These are phyloP conservation scores for Lycia hirtaria DNA, from an alignment of 2,888 invertebrate genomes.

Conservation along the genomic window DNA sequence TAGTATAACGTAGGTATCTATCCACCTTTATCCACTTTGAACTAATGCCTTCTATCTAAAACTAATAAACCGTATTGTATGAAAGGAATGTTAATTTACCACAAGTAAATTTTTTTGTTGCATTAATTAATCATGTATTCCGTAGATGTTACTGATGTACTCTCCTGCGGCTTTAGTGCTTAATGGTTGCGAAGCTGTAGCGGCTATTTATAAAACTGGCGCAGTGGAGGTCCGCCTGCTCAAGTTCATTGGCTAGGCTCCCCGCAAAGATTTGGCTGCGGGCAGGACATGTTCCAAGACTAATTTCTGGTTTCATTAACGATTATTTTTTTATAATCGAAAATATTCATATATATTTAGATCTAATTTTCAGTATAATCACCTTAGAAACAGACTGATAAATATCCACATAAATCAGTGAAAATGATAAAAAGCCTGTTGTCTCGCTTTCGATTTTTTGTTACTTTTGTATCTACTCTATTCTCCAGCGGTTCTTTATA, in stretches of 20 bases:
- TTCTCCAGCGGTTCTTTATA: neutral
- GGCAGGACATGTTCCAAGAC: conserved; percentile 13
- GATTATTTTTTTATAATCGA: too few relatives aligned
- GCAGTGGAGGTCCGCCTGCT: conserved; percentile 73
- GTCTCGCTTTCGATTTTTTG: too few relatives aligned
- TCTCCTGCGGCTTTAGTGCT: conserved; percentile 9
- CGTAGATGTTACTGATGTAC: neutral
- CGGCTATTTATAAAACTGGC: conserved; percentile 60
- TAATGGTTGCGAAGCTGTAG: conserved; percentile 18
- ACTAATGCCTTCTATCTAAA: too few relatives aligned
- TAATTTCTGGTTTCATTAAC: neutral
- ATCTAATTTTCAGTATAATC: too few relatives aligned
- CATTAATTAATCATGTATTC: conserved; percentile 3
- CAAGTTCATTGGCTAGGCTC: conserved; percentile 77
- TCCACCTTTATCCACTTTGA: too few relatives aligned
- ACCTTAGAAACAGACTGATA: too few relatives aligned
- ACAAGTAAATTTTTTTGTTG: neutral
- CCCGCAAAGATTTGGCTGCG: conserved; percentile 61
- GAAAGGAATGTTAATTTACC: neutral
- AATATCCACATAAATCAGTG: too few relatives aligned
- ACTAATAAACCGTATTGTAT: neutral
- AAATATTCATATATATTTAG: too few relatives aligned
- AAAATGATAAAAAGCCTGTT: too few relatives aligned
- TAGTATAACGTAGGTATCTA: too few relatives aligned
- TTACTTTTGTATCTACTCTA: neutral